Percentiles rank a stretch among this genome's conserved stretches.
These are phyloP conservation scores for Herpetotheres cachinnans DNA, from an alignment of 2,113 vertebrate genomes.

Conservation along the genomic window DNA sequence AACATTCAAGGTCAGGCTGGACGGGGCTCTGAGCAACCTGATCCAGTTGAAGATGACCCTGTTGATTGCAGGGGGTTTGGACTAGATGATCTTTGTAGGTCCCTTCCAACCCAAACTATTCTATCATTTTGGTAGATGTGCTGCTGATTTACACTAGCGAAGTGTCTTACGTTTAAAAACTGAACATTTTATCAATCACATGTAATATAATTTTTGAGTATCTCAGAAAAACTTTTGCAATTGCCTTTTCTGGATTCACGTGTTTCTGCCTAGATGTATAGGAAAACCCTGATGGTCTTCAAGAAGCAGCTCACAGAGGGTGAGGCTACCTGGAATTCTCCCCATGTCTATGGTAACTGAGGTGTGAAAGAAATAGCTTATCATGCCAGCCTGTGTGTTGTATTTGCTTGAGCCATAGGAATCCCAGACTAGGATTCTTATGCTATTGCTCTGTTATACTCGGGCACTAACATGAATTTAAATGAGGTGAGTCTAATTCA, in stretches of 20 bases:
- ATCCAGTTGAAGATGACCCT: neutral
- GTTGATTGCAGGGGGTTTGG: neutral
- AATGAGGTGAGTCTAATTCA: neutral
- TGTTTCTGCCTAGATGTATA: neutral
- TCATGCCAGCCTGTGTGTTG: rapidly evolving
- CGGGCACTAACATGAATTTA: neutral
- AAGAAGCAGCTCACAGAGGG: neutral
- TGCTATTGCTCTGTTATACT: neutral
- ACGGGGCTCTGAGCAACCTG: neutral
- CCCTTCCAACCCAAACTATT: neutral
- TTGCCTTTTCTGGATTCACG: neutral
- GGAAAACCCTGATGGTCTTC: neutral
- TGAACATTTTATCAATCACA: neutral
- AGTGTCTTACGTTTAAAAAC: neutral
- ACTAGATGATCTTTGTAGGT: neutral
- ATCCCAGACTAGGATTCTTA: neutral
- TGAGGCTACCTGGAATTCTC: neutral
- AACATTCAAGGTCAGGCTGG: neutral
- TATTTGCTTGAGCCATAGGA: neutral
- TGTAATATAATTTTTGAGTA: neutral
- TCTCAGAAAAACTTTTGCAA: neutral
- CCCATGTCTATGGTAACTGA: neutral
- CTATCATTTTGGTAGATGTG: rapidly evolving
- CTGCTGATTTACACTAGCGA: neutral
- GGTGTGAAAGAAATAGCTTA: neutral